Evolutionary conservation across 2,888 invertebrate genomes (phyloP).

Genomic region (Liopterus haemorrhoidalis): DNA sequence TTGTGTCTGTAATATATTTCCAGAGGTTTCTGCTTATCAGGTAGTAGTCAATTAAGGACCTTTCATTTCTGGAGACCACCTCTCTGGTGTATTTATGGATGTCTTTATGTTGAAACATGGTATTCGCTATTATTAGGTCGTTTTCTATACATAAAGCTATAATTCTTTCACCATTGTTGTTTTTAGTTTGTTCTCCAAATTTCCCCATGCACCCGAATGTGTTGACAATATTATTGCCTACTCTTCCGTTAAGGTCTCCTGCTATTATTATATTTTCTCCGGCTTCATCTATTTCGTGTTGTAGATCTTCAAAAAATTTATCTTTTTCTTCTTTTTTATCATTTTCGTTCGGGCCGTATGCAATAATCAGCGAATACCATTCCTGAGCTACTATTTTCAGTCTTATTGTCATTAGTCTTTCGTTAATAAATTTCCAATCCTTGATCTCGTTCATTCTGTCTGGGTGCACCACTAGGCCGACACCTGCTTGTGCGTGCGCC

Average conservation of each 20-base stretch:
- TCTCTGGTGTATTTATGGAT: conserved; percentile 8
- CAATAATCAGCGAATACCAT: neutral
- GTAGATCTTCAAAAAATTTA: neutral
- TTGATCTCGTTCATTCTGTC: neutral
- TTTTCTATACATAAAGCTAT: conserved; percentile 7
- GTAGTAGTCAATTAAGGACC: conserved; percentile 6
- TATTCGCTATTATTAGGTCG: conserved; percentile 4
- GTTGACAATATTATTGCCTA: conserved; percentile 1
- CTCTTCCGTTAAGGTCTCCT: conserved; percentile 5
- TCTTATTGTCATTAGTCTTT: neutral
- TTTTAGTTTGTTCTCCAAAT: conserved; percentile 3
- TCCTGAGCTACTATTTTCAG: neutral
- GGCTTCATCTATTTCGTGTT: neutral
- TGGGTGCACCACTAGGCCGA: neutral
- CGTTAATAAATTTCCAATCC: conserved; percentile 3
- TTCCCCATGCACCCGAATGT: conserved; percentile 2
- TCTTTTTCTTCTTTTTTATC: neutral
- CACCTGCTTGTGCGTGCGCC: conserved; percentile 1
- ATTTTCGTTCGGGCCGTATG: too few relatives aligned
- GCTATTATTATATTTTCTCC: neutral
- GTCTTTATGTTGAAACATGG: conserved; percentile 1
- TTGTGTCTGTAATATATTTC: conserved; percentile 4
- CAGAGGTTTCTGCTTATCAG: neutral
- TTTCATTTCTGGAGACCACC: neutral
- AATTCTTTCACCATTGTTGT: conserved; percentile 11